Conservation (phyloP, 2,113 vertebrate genomes). For the Phalacrocorax carbo region DNA sequence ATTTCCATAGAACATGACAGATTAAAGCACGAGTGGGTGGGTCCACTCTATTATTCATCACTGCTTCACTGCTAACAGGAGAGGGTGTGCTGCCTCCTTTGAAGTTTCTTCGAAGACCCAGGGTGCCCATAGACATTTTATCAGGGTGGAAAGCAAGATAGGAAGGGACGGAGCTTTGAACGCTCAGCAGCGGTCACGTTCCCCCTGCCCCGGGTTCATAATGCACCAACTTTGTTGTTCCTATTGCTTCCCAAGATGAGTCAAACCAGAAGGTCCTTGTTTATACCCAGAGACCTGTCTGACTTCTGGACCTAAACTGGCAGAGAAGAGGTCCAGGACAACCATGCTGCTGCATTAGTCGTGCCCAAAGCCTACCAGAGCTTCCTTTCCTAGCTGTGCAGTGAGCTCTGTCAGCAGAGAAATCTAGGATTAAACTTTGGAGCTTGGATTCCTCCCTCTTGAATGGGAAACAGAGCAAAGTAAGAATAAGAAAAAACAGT, state of each 20-base stretch:
- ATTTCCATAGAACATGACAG: slow-evolving; percentile 63
- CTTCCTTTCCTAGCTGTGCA: not conserved
- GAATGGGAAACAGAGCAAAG: not conserved
- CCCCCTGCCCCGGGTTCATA: not conserved
- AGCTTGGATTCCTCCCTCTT: not conserved
- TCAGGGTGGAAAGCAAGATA: not conserved
- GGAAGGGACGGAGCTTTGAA: not conserved
- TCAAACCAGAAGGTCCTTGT: not conserved
- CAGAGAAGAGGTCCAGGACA: not conserved
- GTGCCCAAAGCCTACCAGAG: not conserved
- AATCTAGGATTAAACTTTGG: not conserved
- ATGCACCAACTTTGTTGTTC: not conserved
- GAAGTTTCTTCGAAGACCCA: slow-evolving; percentile 43
- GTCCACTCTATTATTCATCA: slow-evolving; percentile 69
- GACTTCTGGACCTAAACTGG: not conserved
- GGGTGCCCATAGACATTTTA: slow-evolving; percentile 13
- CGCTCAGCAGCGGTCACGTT: accelerated
- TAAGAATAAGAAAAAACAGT: not conserved
- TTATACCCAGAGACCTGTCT: not conserved
- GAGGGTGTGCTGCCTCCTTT: slow-evolving; percentile 16
- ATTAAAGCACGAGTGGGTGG: slow-evolving; percentile 57
- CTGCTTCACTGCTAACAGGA: not conserved
- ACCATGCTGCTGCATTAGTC: not conserved
- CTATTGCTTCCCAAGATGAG: not conserved
- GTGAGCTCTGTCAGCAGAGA: not conserved